Evolutionary conservation across 2,888 invertebrate species (phyloP).

Genomic region (Coenonympha arcania): DNA sequence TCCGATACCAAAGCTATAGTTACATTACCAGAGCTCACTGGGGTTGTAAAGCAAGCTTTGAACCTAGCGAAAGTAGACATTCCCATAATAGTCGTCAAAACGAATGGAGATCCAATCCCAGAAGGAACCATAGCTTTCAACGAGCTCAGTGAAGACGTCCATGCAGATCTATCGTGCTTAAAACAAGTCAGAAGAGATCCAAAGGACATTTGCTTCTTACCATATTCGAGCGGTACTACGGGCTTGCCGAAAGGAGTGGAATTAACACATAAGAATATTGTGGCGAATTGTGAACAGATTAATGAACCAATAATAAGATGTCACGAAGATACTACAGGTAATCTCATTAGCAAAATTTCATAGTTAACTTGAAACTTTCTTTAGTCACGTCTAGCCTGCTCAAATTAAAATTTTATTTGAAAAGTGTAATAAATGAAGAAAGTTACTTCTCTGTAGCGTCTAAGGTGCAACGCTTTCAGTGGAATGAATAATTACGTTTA

Average conservation of each 20-base stretch:
- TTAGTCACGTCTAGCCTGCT: no score
- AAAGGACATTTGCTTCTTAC: constrained; percentile 79
- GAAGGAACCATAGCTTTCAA: constrained; percentile 75
- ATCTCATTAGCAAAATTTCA: no score
- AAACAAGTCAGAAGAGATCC: constrained; percentile 56
- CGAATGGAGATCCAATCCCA: constrained; percentile 49
- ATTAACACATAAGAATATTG: constrained; percentile 76
- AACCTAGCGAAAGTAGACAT: constrained; percentile 63
- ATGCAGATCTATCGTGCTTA: constrained; percentile 71
- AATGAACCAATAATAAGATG: constrained; percentile 43
- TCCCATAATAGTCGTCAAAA: constrained; percentile 71
- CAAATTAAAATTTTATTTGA: no score
- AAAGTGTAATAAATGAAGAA: no score
- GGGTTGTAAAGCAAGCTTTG: constrained; percentile 63
- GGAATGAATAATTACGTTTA: no score
- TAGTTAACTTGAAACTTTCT: no score
- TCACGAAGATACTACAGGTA: constrained; percentile 59
- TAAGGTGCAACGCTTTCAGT: no score
- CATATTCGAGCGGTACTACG: constrained; percentile 91
- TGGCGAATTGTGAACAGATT: constrained; percentile 67
- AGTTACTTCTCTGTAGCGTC: no score
- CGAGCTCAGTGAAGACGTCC: constrained; percentile 74
- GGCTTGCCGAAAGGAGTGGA: constrained; percentile 86
- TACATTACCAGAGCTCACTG: constrained; percentile 71
- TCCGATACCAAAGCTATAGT: constrained; percentile 77